Conservation (phyloP, 2,797 vertebrate genomes). For the Telmatherina bonti region DNA sequence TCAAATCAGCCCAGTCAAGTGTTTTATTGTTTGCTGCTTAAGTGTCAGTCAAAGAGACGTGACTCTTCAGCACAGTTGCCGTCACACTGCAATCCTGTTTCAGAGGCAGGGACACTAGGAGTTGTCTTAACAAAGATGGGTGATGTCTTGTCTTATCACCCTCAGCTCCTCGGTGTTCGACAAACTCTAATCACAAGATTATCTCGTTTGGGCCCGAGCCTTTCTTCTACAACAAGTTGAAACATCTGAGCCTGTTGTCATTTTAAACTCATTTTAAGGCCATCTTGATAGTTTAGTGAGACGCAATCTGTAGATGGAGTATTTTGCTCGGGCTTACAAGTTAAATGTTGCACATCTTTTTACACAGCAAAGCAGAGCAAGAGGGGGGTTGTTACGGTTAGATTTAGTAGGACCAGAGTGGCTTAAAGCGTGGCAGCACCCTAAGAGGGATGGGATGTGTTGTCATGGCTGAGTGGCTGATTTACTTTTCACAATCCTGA, state of each 20-base stretch:
- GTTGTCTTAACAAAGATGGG: slow-evolving; percentile 45
- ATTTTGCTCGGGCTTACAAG: slow-evolving; percentile 17
- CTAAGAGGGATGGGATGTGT: slow-evolving; percentile 46
- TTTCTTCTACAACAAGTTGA: slow-evolving; percentile 10
- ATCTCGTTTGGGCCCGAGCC: slow-evolving; percentile 24
- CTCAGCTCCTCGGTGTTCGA: slow-evolving; percentile 39
- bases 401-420: slow-evolving; percentile 64
- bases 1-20: slow-evolving; percentile 73
- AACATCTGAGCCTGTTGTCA: background rate
- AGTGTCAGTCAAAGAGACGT: slow-evolving; percentile 63
- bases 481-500: slow-evolving; percentile 63
- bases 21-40: slow-evolving; percentile 72
- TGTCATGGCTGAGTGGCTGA: slow-evolving; percentile 42
- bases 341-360: slow-evolving; percentile 35
- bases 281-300: slow-evolving; percentile 17
- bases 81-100: slow-evolving; percentile 32
- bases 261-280: slow-evolving; percentile 14
- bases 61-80: slow-evolving; percentile 40
- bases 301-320: background rate
- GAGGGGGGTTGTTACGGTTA: slow-evolving; percentile 52
- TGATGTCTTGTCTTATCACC: slow-evolving; percentile 39
- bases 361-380: background rate
- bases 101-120: slow-evolving; percentile 25
- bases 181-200: slow-evolving; percentile 35
- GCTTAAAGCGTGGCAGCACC: slow-evolving; percentile 49